Percentiles rank a stretch among this genome's conserved stretches.
Conservation (phyloP, 2,113 vertebrate species). For the Oreochromis tanganicae region DNA sequence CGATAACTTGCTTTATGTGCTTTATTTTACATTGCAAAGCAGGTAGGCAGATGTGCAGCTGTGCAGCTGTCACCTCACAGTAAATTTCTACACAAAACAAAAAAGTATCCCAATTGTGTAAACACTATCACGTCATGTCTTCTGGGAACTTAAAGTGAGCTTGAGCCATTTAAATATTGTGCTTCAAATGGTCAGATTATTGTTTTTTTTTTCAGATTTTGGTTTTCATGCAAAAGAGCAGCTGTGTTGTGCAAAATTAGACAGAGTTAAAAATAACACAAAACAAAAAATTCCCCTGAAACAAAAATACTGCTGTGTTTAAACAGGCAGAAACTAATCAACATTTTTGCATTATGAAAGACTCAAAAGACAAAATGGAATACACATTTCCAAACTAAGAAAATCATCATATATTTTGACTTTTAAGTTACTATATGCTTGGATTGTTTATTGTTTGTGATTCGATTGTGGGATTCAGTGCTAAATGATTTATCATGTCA, state of each 20-base stretch:
- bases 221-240: neutral
- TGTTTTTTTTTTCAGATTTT: neutral
- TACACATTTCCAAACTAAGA: neutral
- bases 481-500: neutral
- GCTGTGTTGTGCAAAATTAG: neutral
- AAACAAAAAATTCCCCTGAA: neutral
- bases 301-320: neutral
- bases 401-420: neutral
- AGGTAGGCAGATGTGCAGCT: neutral
- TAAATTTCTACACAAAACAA: neutral
- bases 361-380: neutral
- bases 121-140: neutral
- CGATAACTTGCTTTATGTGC: neutral
- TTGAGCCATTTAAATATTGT: neutral
- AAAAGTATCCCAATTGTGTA: neutral
- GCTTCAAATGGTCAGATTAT: neutral
- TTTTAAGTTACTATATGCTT: neutral
- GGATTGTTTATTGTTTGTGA: neutral
- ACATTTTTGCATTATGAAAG: neutral
- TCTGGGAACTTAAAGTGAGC: neutral
- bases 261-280: neutral
- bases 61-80: neutral
- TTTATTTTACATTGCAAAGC: neutral
- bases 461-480: neutral
- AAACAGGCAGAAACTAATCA: neutral